These are phyloP conservation scores for Lepidocyrtoides sp. DNA, from an alignment of 2,888 invertebrate genomes.

Conservation along the genomic window DNA sequence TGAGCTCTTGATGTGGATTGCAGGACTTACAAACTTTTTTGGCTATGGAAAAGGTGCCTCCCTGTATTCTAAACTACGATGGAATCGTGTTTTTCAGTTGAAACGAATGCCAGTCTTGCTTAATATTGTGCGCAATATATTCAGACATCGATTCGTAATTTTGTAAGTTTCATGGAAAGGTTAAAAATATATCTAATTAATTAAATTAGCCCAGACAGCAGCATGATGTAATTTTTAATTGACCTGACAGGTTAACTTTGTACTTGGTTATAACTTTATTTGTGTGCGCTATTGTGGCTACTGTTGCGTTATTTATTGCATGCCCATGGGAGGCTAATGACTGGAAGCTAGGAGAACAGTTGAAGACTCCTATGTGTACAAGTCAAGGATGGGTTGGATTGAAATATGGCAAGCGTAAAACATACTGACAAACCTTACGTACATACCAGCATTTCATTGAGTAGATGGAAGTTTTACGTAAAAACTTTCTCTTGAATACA, in stretches of 20 bases:
- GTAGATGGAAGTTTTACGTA: too few species aligned
- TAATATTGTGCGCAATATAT: constrained; percentile 78
- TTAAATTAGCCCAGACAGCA: too few species aligned
- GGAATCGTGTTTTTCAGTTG: constrained; percentile 78
- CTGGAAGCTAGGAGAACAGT: constrained; percentile 76
- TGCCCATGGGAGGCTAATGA: constrained; percentile 74
- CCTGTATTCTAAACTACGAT: constrained; percentile 79
- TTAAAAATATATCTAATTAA: too few species aligned
- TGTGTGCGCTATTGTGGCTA: constrained; percentile 73
- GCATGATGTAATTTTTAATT: too few species aligned
- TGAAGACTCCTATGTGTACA: constrained; percentile 79
- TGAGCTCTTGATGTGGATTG: constrained; percentile 67
- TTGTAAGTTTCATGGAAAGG: constrained; percentile 74
- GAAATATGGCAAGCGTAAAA: constrained; percentile 70
- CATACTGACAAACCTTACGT: background rate
- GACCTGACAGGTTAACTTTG: too few species aligned
- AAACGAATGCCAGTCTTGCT: constrained; percentile 81
- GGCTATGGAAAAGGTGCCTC: constrained; percentile 67
- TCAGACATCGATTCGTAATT: constrained; percentile 72
- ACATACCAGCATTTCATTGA: too few species aligned
- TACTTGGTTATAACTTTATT: too few species aligned
- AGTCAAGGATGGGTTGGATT: constrained; percentile 72
- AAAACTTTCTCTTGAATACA: too few species aligned
- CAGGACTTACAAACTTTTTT: constrained; percentile 56
- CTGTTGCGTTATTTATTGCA: constrained; percentile 72